Conservation (phyloP, 2,113 vertebrate genomes). For the Psittacula cyanocephala region DNA sequence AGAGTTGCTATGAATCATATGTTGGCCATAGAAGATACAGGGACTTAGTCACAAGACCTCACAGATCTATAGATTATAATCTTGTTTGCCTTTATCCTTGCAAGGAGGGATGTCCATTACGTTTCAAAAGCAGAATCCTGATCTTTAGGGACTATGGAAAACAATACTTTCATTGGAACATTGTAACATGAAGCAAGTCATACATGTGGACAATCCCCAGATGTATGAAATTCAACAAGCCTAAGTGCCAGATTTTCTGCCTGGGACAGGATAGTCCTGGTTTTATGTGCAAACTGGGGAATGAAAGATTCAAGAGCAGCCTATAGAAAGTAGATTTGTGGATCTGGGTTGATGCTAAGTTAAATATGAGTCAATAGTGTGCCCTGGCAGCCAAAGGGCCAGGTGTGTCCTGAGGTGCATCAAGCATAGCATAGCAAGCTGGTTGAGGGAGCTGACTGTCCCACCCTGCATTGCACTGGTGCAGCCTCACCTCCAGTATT, state of each 20-base stretch:
- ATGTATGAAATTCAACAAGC: neutral
- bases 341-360: rapidly evolving
- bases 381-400: neutral
- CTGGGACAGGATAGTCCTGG: neutral
- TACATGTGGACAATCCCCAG: neutral
- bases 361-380: neutral
- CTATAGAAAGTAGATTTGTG: rapidly evolving
- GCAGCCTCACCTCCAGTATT: rapidly evolving
- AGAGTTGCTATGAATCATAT: neutral
- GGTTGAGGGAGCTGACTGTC: rapidly evolving
- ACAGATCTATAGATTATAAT: neutral
- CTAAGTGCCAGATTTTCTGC: neutral
- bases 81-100: neutral
- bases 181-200: neutral
- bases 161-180: neutral
- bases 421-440: rapidly evolving
- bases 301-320: neutral
- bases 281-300: neutral
- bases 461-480: neutral
- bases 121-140: neutral
- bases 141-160: neutral
- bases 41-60: rapidly evolving
- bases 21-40: neutral
- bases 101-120: neutral
- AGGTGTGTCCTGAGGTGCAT: rapidly evolving